Conservation (phyloP, 2,888 invertebrate species). For the Orchestes rusci region DNA sequence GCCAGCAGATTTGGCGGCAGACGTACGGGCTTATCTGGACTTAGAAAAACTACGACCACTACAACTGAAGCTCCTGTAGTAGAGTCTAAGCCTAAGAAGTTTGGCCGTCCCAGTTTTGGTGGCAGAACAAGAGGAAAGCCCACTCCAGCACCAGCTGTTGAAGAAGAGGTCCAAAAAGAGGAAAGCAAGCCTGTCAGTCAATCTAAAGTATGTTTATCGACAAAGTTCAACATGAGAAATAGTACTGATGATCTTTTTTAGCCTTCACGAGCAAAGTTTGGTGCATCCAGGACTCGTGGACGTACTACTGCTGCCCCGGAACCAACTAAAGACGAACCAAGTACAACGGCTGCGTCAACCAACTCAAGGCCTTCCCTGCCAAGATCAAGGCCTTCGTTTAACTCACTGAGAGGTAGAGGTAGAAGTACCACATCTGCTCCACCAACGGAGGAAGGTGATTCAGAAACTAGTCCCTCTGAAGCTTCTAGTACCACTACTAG, state of each 20-base stretch:
- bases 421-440: conserved; percentile 37
- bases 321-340: conserved; percentile 42
- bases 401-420: conserved; percentile 36
- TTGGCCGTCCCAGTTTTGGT: conserved; percentile 44
- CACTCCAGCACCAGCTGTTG: conserved; percentile 37
- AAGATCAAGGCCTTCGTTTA: conserved; percentile 47
- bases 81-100: conserved; percentile 47
- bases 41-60: conserved; percentile 36
- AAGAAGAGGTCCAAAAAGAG: conserved; percentile 40
- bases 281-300: conserved; percentile 34
- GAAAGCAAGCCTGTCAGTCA: conserved; percentile 42
- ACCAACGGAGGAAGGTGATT: conserved; percentile 23
- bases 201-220: conserved; percentile 31
- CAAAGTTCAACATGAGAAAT: no score
- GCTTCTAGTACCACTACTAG: conserved; percentile 33
- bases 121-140: conserved; percentile 45
- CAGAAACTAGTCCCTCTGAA: conserved; percentile 22
- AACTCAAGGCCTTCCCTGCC: conserved; percentile 37
- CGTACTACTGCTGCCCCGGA: conserved; percentile 42
- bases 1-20: conserved; percentile 30
- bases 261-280: conserved; percentile 36
- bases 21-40: conserved; percentile 12
- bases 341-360: conserved; percentile 37
- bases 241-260: no score
- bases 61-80: conserved; percentile 43